These are phyloP conservation scores for Arremon aurantiirostris DNA, from an alignment of 2,797 vertebrate genomes.

Conservation along the genomic window DNA sequence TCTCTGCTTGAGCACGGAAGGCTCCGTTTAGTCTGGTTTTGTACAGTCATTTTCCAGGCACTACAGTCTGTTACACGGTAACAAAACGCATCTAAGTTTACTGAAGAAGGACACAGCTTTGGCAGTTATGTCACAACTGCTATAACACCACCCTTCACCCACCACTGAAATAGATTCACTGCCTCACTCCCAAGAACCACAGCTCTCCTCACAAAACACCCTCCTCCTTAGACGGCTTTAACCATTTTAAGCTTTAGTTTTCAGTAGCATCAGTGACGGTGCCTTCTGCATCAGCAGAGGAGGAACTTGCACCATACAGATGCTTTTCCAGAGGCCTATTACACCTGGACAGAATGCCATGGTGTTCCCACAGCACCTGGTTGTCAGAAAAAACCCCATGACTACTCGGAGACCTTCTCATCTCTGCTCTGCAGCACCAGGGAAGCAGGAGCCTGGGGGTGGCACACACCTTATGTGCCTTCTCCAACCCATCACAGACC, in stretches of 20 bases:
- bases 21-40: slow-evolving; percentile 1
- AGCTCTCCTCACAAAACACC: not conserved
- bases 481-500: not conserved
- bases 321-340: not conserved
- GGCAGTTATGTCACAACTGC: slow-evolving; percentile 17
- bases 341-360: not conserved
- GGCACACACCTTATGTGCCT: not conserved
- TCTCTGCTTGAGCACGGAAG: not conserved
- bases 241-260: not conserved
- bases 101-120: not conserved
- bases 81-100: not conserved
- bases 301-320: not conserved
- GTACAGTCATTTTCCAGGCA: slow-evolving; percentile 2
- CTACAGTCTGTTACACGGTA: not conserved
- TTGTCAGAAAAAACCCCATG: not conserved
- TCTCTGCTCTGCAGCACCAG: not conserved
- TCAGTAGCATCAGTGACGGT: not conserved
- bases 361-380: not conserved
- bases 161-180: not conserved
- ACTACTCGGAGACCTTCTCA: not conserved
- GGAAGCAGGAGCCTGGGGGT: not conserved
- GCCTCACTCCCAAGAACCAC: not conserved
- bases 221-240: not conserved
- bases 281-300: not conserved
- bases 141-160: not conserved